These are phyloP conservation scores for Stenolophus ochropezus DNA, from an alignment of 2,888 invertebrate species.

Conservation along the genomic window DNA sequence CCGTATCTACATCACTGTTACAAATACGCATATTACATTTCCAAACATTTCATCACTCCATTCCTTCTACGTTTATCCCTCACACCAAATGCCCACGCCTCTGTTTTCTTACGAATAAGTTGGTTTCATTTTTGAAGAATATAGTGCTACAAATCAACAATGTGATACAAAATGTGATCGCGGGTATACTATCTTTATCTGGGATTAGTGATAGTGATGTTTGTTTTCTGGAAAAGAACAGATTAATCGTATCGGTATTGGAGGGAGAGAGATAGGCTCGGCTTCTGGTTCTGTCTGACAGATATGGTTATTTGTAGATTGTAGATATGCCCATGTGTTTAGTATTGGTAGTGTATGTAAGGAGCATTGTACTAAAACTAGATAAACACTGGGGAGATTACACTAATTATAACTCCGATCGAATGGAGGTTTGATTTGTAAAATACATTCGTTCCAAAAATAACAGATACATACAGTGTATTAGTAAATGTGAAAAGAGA, in stretches of 20 bases:
- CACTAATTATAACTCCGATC: slow-evolving; percentile 17
- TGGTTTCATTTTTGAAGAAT: not conserved
- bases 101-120: too few species aligned
- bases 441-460: not conserved
- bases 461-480: too few species aligned
- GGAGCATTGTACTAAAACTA: slow-evolving; percentile 44
- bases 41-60: not conserved
- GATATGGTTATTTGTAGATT: slow-evolving; percentile 42
- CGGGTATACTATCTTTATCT: not conserved
- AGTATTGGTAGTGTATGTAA: slow-evolving; percentile 4
- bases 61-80: not conserved
- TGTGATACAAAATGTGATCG: not conserved
- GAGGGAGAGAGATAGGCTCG: not conserved
- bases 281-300: slow-evolving; percentile 45
- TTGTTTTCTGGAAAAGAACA: slow-evolving; percentile 9
- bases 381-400: slow-evolving; percentile 35
- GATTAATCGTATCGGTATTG: not conserved
- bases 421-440: not conserved
- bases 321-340: slow-evolving; percentile 5
- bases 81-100: too few species aligned
- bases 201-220: slow-evolving; percentile 23
- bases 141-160: not conserved
- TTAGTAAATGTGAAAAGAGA: too few species aligned
- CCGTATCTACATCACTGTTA: not conserved
- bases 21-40: not conserved